Conservation (phyloP, 1,140 invertebrate genomes). For the Heliconius eleuchia region DNA sequence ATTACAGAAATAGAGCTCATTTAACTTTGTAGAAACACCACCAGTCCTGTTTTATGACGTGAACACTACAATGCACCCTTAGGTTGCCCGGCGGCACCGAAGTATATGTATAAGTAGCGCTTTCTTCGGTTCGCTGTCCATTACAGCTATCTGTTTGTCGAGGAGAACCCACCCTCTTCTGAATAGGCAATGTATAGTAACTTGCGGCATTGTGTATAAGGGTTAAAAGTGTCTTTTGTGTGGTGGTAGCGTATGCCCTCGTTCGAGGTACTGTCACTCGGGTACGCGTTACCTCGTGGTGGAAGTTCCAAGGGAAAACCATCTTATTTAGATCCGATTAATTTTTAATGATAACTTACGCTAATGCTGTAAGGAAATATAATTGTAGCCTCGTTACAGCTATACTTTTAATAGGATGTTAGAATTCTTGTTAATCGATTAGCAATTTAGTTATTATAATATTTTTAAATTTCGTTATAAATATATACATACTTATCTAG, state of each 20-base stretch:
- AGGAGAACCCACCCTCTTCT: neutral
- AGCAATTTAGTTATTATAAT: neutral
- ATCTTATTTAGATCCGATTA: conserved; percentile 43
- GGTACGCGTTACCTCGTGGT: conserved; percentile 61
- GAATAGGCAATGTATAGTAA: conserved; percentile 41
- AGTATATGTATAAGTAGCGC: conserved; percentile 33
- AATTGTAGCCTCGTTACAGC: neutral
- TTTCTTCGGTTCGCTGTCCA: conserved; percentile 40
- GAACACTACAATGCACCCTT: conserved; percentile 75
- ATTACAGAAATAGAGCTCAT: conserved; percentile 3
- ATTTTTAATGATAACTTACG: conserved; percentile 31
- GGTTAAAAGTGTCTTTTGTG: conserved; percentile 31
- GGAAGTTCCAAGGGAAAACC: conserved; percentile 53
- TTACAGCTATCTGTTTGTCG: conserved; percentile 41
- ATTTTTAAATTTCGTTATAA: too few relatives aligned
- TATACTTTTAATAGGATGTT: neutral
- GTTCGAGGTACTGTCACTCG: conserved; percentile 67
- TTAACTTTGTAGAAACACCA: conserved; percentile 30
- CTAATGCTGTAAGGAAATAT: conserved; percentile 23
- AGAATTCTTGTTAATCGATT: neutral
- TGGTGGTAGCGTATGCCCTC: conserved; percentile 55
- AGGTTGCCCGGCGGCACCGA: conserved; percentile 66
- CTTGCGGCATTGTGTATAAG: conserved; percentile 6
- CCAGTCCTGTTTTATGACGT: conserved; percentile 57
- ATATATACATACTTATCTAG: too few relatives aligned